Evolutionary conservation across 2,797 vertebrate genomes (phyloP).

Genomic region (Sitta carolinensis): DNA sequence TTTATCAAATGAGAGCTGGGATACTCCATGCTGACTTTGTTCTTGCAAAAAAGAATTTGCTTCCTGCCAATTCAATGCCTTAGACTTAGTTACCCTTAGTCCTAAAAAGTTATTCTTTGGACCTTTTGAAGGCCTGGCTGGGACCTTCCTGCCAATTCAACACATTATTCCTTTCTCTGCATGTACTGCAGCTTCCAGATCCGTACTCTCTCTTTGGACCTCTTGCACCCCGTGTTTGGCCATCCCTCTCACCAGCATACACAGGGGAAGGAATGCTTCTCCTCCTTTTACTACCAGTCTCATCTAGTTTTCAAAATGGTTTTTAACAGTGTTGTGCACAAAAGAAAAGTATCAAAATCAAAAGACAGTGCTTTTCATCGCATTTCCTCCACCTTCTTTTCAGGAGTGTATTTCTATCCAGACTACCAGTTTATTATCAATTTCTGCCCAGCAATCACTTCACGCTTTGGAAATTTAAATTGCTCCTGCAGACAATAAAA

Average conservation of each 20-base stretch:
- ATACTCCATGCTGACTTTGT: not conserved
- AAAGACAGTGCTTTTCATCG: not conserved
- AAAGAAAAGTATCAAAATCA: not conserved
- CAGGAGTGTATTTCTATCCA: not conserved
- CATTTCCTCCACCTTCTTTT: not conserved
- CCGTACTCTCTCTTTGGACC: not conserved
- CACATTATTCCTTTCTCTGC: not conserved
- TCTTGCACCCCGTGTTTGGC: not conserved
- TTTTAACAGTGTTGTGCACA: not conserved
- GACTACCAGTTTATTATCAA: too few relatives aligned
- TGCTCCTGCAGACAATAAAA: not conserved
- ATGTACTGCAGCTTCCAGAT: not conserved
- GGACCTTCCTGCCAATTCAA: not conserved
- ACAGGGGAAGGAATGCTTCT: not conserved
- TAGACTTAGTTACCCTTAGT: not conserved
- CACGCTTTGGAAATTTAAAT: not conserved
- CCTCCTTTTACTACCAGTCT: not conserved
- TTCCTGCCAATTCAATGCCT: not conserved
- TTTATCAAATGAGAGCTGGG: not conserved
- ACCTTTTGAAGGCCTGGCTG: rapidly evolving
- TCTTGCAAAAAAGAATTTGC: not conserved
- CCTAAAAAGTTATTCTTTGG: not conserved
- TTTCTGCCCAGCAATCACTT: not conserved
- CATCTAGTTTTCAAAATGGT: not conserved
- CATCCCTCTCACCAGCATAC: not conserved